Evolutionary conservation across 2,113 vertebrate species (phyloP).

Genomic region (Eudyptes chrysolophus): DNA sequence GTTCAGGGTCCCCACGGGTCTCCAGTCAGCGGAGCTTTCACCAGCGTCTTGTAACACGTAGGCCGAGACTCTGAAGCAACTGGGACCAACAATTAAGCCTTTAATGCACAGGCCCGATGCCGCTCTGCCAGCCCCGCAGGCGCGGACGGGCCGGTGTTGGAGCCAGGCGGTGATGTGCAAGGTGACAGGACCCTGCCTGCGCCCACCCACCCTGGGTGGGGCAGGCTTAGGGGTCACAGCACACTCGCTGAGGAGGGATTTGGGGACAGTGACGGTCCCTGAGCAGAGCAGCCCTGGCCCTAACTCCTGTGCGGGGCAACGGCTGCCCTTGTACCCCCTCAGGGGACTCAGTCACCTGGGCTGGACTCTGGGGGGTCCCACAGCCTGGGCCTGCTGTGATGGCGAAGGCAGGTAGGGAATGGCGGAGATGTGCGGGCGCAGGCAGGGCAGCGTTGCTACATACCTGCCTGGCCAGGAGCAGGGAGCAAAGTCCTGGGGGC

Average conservation of each 20-base stretch:
- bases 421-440: neutral
- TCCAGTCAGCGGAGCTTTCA: neutral
- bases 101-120: fast-evolving
- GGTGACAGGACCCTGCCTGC: neutral
- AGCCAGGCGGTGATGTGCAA: neutral
- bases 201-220: fast-evolving
- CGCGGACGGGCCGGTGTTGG: fast-evolving
- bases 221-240: neutral
- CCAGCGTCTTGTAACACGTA: fast-evolving
- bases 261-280: neutral
- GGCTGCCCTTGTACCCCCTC: neutral
- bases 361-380: neutral
- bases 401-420: neutral
- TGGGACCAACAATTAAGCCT: neutral
- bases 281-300: neutral
- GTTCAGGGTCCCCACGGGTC: neutral
- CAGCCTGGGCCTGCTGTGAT: neutral
- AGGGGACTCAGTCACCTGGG: no score
- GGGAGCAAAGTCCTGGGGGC: neutral
- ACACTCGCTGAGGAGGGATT: neutral
- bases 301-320: fast-evolving
- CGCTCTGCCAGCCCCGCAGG: fast-evolving
- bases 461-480: neutral
- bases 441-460: neutral
- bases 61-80: neutral